Evolutionary conservation across 2,113 vertebrate genomes (phyloP).

Genomic region (Cervus canadensis): DNA sequence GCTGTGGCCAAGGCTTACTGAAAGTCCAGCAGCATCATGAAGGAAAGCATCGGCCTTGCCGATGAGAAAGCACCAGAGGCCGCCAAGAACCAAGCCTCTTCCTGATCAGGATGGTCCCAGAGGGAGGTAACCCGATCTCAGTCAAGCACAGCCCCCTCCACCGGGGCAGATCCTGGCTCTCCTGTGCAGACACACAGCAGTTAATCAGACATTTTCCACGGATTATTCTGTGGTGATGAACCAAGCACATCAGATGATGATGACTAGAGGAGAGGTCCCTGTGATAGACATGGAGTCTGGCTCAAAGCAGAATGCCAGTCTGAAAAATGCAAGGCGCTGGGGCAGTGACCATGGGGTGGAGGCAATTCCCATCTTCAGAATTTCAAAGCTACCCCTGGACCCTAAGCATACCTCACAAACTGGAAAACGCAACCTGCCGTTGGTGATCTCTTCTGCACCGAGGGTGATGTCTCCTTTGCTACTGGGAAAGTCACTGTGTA

Average conservation of each 20-base stretch:
- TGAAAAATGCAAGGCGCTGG: not conserved
- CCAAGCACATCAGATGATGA: conserved; percentile 24
- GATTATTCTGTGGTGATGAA: not conserved
- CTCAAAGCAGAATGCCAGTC: not conserved
- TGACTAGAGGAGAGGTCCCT: conserved; percentile 50
- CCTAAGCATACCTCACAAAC: not conserved
- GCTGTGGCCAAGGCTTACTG: conserved; percentile 69
- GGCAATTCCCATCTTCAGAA: not conserved
- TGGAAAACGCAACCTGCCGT: not conserved
- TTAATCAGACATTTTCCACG: conserved; percentile 56
- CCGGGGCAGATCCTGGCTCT: not conserved
- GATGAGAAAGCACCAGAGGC: not conserved
- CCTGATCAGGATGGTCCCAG: not conserved
- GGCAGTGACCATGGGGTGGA: too few species aligned
- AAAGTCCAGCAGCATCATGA: conserved; percentile 61
- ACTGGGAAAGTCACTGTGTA: not conserved
- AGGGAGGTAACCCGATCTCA: not conserved
- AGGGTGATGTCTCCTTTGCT: not conserved
- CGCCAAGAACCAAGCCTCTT: not conserved
- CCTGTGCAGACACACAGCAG: conserved; percentile 18
- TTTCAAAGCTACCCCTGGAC: not conserved
- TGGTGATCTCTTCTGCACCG: not conserved
- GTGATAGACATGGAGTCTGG: not conserved
- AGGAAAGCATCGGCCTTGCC: not conserved
- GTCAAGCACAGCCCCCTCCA: not conserved